phyloP scores from a whole-genome alignment of 2,888 invertebrate species.

The Megalurothrips usitatus region DNA sequence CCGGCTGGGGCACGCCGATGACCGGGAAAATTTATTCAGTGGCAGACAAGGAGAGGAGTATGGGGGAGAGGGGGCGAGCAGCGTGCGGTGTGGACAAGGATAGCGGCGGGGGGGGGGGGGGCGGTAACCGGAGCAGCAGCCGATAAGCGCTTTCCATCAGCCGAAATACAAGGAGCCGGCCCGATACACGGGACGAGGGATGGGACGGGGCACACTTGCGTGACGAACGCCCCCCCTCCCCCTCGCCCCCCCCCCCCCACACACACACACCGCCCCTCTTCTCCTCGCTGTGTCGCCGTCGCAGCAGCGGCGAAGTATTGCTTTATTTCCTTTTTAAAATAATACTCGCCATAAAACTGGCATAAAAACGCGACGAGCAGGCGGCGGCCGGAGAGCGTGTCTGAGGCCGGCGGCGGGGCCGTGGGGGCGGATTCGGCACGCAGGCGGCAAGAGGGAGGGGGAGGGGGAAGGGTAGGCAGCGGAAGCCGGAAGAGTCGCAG shows the following conservation, averaged over 20 bases:
- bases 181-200: not conserved
- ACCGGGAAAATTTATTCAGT: conserved; percentile 2
- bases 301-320: not conserved
- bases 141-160: conserved; percentile 11
- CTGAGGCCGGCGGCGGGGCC: not conserved
- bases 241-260: not conserved
- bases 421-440: not conserved
- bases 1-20: not conserved
- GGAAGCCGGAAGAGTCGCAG: too few species aligned
- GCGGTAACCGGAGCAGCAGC: not conserved
- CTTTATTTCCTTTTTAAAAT: conserved; percentile 16
- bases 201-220: not conserved
- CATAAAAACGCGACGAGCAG: conserved; percentile 5
- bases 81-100: too few species aligned
- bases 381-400: not conserved
- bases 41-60: not conserved
- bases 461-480: not conserved
- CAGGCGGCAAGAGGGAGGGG: not conserved
- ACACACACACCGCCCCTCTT: too few species aligned
- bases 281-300: too few species aligned
- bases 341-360: conserved; percentile 8
- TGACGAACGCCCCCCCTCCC: not conserved
- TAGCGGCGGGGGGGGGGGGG: not conserved
- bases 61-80: not conserved
- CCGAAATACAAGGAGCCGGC: not conserved